Base-by-base conservation (phyloP, 2,113 vertebrate species). In the Columba janthina region DNA sequence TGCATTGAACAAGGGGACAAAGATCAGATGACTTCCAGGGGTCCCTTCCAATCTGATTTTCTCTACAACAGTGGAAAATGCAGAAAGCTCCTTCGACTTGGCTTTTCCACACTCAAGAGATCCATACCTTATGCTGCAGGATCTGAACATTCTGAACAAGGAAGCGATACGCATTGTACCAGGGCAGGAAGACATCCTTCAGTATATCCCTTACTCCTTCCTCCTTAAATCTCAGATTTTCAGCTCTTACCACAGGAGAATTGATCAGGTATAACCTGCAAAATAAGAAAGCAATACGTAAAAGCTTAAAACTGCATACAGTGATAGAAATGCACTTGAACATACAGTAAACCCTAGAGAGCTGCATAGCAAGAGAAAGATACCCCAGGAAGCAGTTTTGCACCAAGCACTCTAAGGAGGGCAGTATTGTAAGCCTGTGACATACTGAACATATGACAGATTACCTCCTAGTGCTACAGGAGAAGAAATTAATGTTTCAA, bases 131-230 rank as follows among this genome's bases (percentile, higher is more conserved):
- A 54, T 99, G 98, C 44, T 97, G 95, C 44, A 99, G 97, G 87
- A 99, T 97, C 64, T 99, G 98, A 13, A 99, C 94, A 0, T 99
- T 99, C 97, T 99, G 99, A 88, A 99, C 97, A 73, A 99, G 98
- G 94, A 99, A 99, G 96, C 99, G 99, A 83, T 99, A 99, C 2
- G 99, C 99, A 1, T 99, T 99, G 95, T 99, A 99, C 99, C 99
- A 99, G 4, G 99, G 99, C 90, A 99, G 96, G 94, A 99, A 99
- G n/a, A 99, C 99, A 34, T 99, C 99, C 96, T 99, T 99, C 81
- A 99, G 96, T 76, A 99, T 97, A 8, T 99, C 99, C 38, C 99
- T 98, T 26, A 99, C 99, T 0, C 99, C 99, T 5, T 99, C 99
- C 94, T 99, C 99, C 95, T 99, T 99, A 95, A 99, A 99, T 69